Evolutionary conservation across 2,113 vertebrate genomes (phyloP), one percentile per base, ranked within the genome.

Genomic region (Sebastes fasciatus): DNA sequence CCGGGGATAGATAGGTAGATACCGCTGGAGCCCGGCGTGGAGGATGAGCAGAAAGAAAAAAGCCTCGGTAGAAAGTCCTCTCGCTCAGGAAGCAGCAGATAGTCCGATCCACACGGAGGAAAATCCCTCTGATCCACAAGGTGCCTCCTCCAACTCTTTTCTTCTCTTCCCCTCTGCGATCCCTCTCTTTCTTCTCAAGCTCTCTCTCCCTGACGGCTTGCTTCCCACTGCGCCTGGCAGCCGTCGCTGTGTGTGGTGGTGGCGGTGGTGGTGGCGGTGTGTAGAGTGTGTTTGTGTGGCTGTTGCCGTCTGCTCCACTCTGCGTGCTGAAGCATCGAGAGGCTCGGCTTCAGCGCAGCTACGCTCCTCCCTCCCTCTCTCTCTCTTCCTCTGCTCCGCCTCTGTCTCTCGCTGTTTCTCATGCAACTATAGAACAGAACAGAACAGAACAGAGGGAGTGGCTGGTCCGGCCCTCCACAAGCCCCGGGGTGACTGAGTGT

Each of bases 251-350:
- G 86, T 83, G 79, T 12, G 64, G 82, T 9, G 78, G 78, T 1
- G 16, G 84, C 19, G 60, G 77, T 6, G 58, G 84, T 34, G 72
- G 68, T 49, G 73, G 82, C 68, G 65, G 74, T 82, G 86, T 81
- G 60, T 85, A 87, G 88, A 91, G 89, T 81, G 93, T 92, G 90
- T 92, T 87, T 91, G 88, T 94, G 92, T 87, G 91, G 90, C 89
- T 91, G 89, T 86, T 92, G 94, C 94, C 89, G 94, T 95, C 94
- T 94, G 94, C 93, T 95, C 94, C 93, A 93, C 93, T 94, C 86
- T 93, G 90, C 86, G 90, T 88, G 90, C 88, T 78, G 87, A 90
- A 91, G 90, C 87, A 94, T 70, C 80, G 89, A 94, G 93, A 93
- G 94, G 93, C 93, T 94, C 90, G 89, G 95, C 92, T 93, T 91